These are phyloP conservation scores for Tortricodes alternella DNA, from an alignment of 2,888 invertebrate species.

Conservation along the genomic window DNA sequence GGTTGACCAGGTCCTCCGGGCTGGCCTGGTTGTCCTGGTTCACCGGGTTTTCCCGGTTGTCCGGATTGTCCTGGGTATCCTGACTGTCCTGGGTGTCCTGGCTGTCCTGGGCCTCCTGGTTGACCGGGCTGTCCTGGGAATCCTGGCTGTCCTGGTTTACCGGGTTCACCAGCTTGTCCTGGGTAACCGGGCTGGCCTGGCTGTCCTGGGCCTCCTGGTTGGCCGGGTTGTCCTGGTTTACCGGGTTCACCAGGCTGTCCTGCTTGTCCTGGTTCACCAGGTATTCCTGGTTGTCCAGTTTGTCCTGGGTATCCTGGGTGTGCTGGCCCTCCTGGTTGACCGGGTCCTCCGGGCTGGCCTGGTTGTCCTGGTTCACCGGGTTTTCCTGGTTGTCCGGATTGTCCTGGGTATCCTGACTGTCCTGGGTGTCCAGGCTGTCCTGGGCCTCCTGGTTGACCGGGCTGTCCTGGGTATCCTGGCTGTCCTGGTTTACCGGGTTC, in stretches of 20 bases:
- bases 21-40: slow-evolving; percentile 32
- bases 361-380: slow-evolving; percentile 27
- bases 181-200: slow-evolving; percentile 32
- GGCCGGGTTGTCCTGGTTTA: slow-evolving; percentile 29
- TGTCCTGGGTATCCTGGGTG: slow-evolving; percentile 47
- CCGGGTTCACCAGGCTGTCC: slow-evolving; percentile 44
- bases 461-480: slow-evolving; percentile 9
- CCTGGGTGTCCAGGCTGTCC: slow-evolving; percentile 27
- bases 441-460: slow-evolving; percentile 19
- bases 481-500: slow-evolving; percentile 14
- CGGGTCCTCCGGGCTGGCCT: slow-evolving; percentile 5
- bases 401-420: slow-evolving; percentile 30
- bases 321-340: slow-evolving; percentile 38
- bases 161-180: slow-evolving; percentile 13
- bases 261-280: slow-evolving; percentile 43
- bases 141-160: slow-evolving; percentile 18
- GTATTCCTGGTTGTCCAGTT: slow-evolving; percentile 15
- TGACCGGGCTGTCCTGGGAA: not conserved
- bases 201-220: slow-evolving; percentile 39
- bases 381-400: slow-evolving; percentile 34
- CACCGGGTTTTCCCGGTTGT: slow-evolving; percentile 5
- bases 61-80: slow-evolving; percentile 11
- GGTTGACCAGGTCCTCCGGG: slow-evolving; percentile 33
- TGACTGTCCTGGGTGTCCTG: slow-evolving; percentile 13
- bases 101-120: slow-evolving; percentile 15